phyloP scores from a whole-genome alignment of 1,140 invertebrate genomes.

The Drosophila nikananu region DNA sequence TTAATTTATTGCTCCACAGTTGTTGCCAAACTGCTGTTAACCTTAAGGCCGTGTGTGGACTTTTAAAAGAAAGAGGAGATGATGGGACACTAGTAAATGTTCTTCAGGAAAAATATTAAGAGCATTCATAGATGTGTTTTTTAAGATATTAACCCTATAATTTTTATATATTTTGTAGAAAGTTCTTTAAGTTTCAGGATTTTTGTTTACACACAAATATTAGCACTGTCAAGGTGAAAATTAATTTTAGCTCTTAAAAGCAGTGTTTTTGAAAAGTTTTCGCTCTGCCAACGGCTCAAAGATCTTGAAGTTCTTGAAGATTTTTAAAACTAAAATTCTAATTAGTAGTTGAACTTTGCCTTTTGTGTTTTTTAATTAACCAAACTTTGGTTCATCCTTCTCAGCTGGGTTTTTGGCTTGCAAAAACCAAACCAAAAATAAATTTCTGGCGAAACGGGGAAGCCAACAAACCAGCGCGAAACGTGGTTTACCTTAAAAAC shows the following conservation, averaged over 20 bases:
- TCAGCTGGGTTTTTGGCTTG: background rate
- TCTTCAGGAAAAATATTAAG: too few relatives aligned
- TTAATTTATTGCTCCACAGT: constrained; percentile 62
- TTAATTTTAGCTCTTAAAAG: background rate
- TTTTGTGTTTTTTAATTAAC: constrained; percentile 32
- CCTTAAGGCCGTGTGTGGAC: constrained; percentile 5
- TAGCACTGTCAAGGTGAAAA: background rate
- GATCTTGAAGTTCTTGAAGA: background rate
- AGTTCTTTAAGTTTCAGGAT: background rate
- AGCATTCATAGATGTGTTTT: background rate
- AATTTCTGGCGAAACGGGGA: constrained; percentile 63
- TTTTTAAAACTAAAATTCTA: constrained; percentile 10
- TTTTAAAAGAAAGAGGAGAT: constrained; percentile 2
- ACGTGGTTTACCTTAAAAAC: constrained; percentile 22
- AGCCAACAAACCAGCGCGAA: constrained; percentile 27
- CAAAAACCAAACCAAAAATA: constrained; percentile 35
- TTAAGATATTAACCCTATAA: background rate
- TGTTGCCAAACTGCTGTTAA: constrained; percentile 20
- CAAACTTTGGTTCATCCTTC: constrained; percentile 22
- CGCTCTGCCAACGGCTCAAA: background rate
- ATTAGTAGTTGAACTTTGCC: constrained; percentile 20
- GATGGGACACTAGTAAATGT: background rate
- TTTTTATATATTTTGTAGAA: background rate
- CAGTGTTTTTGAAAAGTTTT: background rate
- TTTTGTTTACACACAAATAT: background rate